phyloP scores from a whole-genome alignment of 1,140 invertebrate species.

The Listronotus oregonensis region DNA sequence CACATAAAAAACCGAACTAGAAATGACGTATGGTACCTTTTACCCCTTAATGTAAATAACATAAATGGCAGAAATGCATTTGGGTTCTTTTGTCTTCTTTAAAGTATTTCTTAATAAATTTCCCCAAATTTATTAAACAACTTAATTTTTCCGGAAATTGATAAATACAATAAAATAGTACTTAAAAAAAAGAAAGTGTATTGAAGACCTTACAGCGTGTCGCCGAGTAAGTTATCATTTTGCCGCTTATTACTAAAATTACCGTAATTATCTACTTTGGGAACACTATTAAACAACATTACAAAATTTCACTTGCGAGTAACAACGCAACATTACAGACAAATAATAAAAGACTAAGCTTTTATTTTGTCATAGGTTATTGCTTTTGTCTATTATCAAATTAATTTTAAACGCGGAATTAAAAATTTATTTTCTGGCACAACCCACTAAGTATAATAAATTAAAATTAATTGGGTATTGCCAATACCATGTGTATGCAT shows the following conservation, averaged over 20 bases:
- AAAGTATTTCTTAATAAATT: too few species aligned
- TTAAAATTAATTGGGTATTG: too few species aligned
- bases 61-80: too few species aligned
- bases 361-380: slow-evolving; percentile 12
- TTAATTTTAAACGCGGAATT: too few species aligned
- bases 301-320: slow-evolving; percentile 15
- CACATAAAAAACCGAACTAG: too few species aligned
- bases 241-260: slow-evolving; percentile 9
- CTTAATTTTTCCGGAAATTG: slow-evolving; percentile 1
- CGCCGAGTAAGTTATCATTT: slow-evolving; percentile 7
- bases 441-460: too few species aligned
- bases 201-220: slow-evolving; percentile 2
- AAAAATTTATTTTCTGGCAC: too few species aligned
- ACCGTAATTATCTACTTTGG: slow-evolving; percentile 17
- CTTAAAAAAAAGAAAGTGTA: slow-evolving; percentile 6
- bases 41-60: too few species aligned
- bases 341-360: not conserved
- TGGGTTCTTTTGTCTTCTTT: too few species aligned
- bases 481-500: too few species aligned
- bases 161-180: slow-evolving; percentile 7
- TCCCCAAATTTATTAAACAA: not conserved
- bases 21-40: too few species aligned
- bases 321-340: slow-evolving; percentile 5
- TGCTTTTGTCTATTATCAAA: slow-evolving; percentile 6
- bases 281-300: slow-evolving; percentile 1